Evolutionary conservation across 2,113 vertebrate genomes (phyloP).

Genomic region (Aplodontia rufa): DNA sequence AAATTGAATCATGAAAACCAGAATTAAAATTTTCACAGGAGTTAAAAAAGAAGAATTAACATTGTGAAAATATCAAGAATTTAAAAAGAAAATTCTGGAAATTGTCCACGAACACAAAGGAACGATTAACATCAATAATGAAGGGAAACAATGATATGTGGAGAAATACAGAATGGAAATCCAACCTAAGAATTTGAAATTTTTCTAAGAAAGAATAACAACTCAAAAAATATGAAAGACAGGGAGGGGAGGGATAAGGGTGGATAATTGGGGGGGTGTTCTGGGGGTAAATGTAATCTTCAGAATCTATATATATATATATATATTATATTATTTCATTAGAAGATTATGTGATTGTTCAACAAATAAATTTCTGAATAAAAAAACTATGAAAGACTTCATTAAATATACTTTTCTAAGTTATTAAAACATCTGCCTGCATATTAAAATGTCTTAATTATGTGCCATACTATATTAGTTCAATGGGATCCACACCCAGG

Average conservation of each 20-base stretch:
- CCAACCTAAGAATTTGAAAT: background rate
- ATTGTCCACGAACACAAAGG: background rate
- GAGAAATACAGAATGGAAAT: background rate
- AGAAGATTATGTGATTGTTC: too few relatives aligned
- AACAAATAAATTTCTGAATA: too few relatives aligned
- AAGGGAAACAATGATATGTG: background rate
- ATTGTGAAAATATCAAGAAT: background rate
- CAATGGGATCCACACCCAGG: background rate
- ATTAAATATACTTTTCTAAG: background rate
- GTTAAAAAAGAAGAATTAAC: background rate
- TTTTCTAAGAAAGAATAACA: background rate
- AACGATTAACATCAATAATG: background rate
- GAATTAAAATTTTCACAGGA: background rate
- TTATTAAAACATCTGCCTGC: background rate
- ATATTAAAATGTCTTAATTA: background rate
- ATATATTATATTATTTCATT: too few relatives aligned
- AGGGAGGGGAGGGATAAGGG: too few relatives aligned
- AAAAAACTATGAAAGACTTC: background rate
- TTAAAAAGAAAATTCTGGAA: background rate
- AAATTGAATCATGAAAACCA: background rate
- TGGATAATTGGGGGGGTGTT: too few relatives aligned
- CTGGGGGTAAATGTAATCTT: too few relatives aligned
- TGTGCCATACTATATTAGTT: background rate
- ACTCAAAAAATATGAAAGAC: too few relatives aligned
- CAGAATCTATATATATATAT: too few relatives aligned